Percentiles rank a stretch among this genome's conserved stretches.
Conservation (phyloP, 2,888 invertebrate genomes). For the Campoletis raptor region DNA sequence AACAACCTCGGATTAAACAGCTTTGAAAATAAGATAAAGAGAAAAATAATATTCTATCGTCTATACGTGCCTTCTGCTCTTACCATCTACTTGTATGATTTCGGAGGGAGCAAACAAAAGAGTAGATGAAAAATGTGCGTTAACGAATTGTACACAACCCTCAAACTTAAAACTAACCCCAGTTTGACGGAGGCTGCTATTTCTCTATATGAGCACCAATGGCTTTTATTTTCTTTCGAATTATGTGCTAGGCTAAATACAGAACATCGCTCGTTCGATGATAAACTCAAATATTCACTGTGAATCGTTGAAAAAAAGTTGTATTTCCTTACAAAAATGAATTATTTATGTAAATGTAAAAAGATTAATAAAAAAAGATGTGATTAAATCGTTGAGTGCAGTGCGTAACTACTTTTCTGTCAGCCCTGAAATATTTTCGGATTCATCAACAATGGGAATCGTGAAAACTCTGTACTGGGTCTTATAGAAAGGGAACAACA, state of each 20-base stretch:
- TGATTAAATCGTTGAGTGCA: no score
- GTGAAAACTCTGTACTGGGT: neutral
- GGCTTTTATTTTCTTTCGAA: conserved; percentile 22
- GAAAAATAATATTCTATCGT: conserved; percentile 23
- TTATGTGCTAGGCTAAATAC: neutral
- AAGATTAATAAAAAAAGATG: no score
- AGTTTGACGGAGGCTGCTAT: conserved; percentile 16
- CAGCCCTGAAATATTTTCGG: neutral
- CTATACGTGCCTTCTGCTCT: neutral
- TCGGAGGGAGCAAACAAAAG: conserved; percentile 12
- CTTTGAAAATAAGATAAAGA: neutral
- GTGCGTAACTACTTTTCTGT: no score
- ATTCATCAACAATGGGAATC: neutral
- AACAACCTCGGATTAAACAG: conserved; percentile 5
- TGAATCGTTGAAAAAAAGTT: neutral
- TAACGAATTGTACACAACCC: conserved; percentile 38
- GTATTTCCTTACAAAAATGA: neutral
- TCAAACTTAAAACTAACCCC: conserved; percentile 5
- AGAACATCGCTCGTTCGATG: neutral
- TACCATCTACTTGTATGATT: conserved; percentile 23
- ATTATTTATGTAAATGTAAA: neutral
- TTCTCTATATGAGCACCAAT: conserved; percentile 43
- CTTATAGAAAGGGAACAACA: neutral
- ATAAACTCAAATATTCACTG: neutral
- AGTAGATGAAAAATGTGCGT: conserved; percentile 12